A percentile compares a stretch with the other conserved stretches of the same genome.
These are phyloP conservation scores for Rotaria socialis DNA, from an alignment of 2,888 invertebrate genomes.

Conservation along the genomic window DNA sequence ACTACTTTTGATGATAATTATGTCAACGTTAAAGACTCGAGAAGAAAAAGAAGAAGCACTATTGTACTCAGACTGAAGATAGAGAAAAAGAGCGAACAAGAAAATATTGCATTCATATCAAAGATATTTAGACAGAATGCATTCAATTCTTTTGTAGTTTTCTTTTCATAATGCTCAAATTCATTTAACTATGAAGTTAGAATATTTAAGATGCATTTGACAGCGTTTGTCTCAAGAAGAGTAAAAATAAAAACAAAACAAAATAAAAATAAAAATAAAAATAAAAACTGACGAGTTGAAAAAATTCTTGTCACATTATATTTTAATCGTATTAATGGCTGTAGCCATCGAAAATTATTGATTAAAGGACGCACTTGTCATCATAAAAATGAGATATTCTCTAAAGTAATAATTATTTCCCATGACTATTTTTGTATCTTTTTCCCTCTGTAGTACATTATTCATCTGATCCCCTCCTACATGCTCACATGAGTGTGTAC, in stretches of 20 bases:
- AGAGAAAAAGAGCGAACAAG: background rate
- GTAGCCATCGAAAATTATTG: background rate
- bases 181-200: no score
- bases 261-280: no score
- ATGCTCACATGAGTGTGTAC: background rate
- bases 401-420: background rate
- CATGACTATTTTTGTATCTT: background rate
- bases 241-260: no score
- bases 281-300: no score
- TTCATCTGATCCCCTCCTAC: background rate
- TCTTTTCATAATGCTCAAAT: background rate
- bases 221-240: no score
- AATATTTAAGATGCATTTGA: no score
- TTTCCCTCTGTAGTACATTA: background rate
- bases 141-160: background rate
- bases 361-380: background rate
- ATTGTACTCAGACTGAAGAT: background rate
- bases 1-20: background rate
- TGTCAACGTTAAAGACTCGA: background rate
- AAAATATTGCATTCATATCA: background rate
- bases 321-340: background rate
- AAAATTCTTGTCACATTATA: background rate
- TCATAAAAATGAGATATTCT: background rate
- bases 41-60: background rate
- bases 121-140: background rate